Evolutionary conservation across 2,113 vertebrate genomes (phyloP), one percentile per base, ranked within the genome.

Genomic region (Malurus cyaneus): DNA sequence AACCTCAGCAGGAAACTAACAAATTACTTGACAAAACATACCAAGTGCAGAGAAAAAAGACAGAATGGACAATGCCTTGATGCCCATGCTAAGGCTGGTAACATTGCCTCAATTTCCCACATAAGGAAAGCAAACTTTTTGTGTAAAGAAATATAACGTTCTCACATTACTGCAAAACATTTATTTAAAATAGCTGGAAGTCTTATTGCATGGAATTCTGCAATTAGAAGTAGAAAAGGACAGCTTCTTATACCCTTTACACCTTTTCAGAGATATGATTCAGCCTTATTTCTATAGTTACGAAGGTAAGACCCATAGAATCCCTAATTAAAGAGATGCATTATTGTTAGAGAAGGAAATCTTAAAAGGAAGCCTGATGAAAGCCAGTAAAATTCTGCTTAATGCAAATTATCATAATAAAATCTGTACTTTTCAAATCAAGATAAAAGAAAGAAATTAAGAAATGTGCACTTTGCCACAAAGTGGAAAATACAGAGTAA

Each of bases 231-330:
- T 24, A 18, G 47, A 80, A 79, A 54, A 78, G 12, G 32, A 62
- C 6, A 52, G 23, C 5, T n/a, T 71, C 84, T 89, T 46, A 44
- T 41, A 59, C 7, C 31, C 10, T n/a, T 86, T 24, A 60, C 11
- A 14, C 15, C 24, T 56, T 83, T 73, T 17, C 2, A 85, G 87
- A 86, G 25, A 5, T 29, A 44, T 1, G 7, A 82, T 80, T 67
- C 29, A 46, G 41, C 12, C 42, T 77, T 29, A 72, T 31, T 80
- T 77, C 69, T 61, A 79, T 49, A 80, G 15, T 56, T 41, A 57
- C 0, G 0, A 86, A 66, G 1, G 0, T 23, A 91, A 76, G 21
- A 72, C 12, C 49, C 8, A 8, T 7, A 72, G 23, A 89, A 78
- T 15, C 19, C 4, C 24, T 24, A 59, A 54, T 2, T 59, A 67